Conservation (phyloP, 2,888 invertebrate species). For the Lypha dubia region DNA sequence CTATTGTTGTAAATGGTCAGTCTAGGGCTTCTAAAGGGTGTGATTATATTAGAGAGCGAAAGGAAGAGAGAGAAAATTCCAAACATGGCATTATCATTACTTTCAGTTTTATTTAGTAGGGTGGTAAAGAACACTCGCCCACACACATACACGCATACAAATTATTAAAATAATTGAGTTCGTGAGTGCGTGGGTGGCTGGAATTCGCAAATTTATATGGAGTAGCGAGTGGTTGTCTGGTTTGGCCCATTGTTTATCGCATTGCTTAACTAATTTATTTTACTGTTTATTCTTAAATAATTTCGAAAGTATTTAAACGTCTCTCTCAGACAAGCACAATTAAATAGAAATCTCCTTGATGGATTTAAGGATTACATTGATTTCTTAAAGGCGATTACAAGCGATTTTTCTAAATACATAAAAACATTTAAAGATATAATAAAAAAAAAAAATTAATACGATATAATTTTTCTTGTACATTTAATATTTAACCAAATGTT, state of each 20-base stretch:
- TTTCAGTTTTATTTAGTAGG: conserved; percentile 52
- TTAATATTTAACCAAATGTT: neutral
- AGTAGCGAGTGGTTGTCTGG: neutral
- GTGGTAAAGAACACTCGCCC: neutral
- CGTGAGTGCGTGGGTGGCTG: neutral
- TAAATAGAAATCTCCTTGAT: neutral
- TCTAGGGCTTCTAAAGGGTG: conserved; percentile 25
- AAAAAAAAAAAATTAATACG: neutral
- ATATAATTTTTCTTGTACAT: neutral
- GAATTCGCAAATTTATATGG: neutral
- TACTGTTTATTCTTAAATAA: conserved; percentile 59
- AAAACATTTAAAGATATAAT: neutral
- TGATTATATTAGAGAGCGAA: conserved; percentile 21
- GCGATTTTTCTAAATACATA: conserved; percentile 11
- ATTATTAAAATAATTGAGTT: neutral
- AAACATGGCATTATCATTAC: conserved; percentile 19
- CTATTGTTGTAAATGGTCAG: conserved; percentile 32
- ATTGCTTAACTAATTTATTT: conserved; percentile 65
- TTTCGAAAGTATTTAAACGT: conserved; percentile 7
- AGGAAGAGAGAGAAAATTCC: conserved; percentile 7
- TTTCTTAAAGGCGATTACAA: conserved; percentile 48
- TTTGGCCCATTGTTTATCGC: conserved; percentile 48
- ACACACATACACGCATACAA: too few species aligned
- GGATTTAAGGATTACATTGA: conserved; percentile 39
- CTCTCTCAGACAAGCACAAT: conserved; percentile 6